These are phyloP conservation scores for Pheosia gnoma DNA, from an alignment of 2,888 invertebrate species.

Conservation along the genomic window DNA sequence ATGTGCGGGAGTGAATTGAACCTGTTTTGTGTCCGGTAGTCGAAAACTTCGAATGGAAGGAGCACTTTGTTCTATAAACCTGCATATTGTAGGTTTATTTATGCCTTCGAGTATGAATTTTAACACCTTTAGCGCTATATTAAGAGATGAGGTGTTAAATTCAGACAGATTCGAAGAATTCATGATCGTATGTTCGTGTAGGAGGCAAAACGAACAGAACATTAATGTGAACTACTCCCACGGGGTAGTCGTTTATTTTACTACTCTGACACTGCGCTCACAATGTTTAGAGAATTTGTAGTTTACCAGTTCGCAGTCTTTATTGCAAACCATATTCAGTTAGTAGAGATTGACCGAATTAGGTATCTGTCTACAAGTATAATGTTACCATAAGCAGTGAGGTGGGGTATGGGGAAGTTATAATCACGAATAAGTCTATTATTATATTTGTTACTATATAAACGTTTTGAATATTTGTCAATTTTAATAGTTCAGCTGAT, in stretches of 20 bases:
- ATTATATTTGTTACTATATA: slow-evolving; percentile 35
- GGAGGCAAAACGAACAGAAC: slow-evolving; percentile 25
- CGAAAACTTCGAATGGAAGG: slow-evolving; percentile 63
- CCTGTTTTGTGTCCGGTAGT: slow-evolving; percentile 60
- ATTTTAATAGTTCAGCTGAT: slow-evolving; percentile 39
- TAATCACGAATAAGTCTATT: slow-evolving; percentile 15
- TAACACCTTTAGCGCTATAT: slow-evolving; percentile 49
- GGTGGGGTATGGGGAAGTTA: slow-evolving; percentile 30
- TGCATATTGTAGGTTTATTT: slow-evolving; percentile 77
- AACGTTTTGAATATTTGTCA: slow-evolving; percentile 42
- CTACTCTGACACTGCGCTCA: slow-evolving; percentile 22
- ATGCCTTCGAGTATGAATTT: slow-evolving; percentile 55
- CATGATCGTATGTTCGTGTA: slow-evolving; percentile 34
- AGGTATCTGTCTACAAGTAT: slow-evolving; percentile 24
- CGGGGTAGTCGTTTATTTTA: slow-evolving; percentile 25
- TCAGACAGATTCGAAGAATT: slow-evolving; percentile 34
- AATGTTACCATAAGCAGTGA: slow-evolving; percentile 16
- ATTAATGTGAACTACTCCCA: slow-evolving; percentile 29
- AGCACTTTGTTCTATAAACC: slow-evolving; percentile 69
- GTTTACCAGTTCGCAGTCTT: slow-evolving; percentile 15
- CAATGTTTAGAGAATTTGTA: slow-evolving; percentile 16
- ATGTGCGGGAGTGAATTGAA: slow-evolving; percentile 69
- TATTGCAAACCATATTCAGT: slow-evolving; percentile 22
- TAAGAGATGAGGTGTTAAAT: slow-evolving; percentile 39
- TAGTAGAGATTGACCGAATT: slow-evolving; percentile 37